phyloP scores from a whole-genome alignment of 2,113 vertebrate genomes.

The Trogon melanurus region DNA sequence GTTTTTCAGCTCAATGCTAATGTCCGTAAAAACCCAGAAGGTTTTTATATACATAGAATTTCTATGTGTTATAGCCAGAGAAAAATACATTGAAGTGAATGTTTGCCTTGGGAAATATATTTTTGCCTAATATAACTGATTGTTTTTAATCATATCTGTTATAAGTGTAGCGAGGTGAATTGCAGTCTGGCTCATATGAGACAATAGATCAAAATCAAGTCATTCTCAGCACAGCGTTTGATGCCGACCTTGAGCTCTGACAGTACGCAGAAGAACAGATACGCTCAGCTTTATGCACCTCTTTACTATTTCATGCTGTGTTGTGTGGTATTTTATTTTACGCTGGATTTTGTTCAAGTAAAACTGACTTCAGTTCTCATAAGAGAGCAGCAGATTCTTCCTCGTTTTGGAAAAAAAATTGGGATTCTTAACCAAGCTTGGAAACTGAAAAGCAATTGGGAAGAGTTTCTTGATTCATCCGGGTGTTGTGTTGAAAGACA shows the following conservation, averaged over 20 bases:
- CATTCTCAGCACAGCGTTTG: background rate
- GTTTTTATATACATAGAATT: conserved; percentile 30
- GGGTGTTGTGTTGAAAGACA: background rate
- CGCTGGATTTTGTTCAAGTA: background rate
- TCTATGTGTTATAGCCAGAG: conserved; percentile 2
- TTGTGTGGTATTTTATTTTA: background rate
- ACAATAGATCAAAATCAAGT: conserved; percentile 49
- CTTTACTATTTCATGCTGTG: background rate
- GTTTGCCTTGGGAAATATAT: conserved; percentile 56
- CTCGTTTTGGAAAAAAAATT: background rate
- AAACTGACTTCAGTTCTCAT: background rate
- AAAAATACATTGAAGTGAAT: conserved; percentile 7
- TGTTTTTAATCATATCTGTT: conserved; percentile 59
- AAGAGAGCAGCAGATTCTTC: background rate
- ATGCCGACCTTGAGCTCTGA: conserved; percentile 6
- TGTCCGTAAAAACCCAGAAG: conserved; percentile 37
- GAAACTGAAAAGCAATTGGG: background rate
- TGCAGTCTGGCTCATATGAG: background rate
- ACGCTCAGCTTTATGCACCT: conserved; percentile 12
- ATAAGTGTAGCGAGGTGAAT: background rate
- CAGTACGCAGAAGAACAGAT: background rate
- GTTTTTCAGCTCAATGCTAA: conserved; percentile 38
- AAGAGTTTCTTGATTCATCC: background rate
- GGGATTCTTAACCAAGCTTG: background rate
- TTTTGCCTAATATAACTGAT: conserved; percentile 64